Percentiles rank a stretch among this genome's conserved stretches.
Evolutionary conservation across 2,797 vertebrate species (phyloP).

Genomic region (Philypnodon macrostomus): DNA sequence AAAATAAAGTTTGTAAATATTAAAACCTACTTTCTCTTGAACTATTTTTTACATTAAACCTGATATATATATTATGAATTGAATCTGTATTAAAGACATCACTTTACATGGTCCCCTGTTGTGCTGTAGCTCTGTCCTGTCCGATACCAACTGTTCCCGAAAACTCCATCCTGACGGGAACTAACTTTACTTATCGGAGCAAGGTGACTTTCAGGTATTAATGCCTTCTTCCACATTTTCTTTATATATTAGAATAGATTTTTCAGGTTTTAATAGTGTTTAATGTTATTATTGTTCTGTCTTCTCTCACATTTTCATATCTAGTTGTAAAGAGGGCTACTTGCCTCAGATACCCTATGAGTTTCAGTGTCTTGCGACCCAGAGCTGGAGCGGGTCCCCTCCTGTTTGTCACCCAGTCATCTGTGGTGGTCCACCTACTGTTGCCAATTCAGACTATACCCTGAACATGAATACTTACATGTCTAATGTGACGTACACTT

Average conservation of each 20-base stretch:
- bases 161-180: slow-evolving; percentile 82
- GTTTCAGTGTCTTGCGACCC: slow-evolving; percentile 83
- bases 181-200: slow-evolving; percentile 88
- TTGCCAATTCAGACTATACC: slow-evolving; percentile 79
- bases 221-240: slow-evolving; percentile 39
- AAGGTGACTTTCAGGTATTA: slow-evolving; percentile 93
- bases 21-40: too few species aligned
- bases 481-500: slow-evolving; percentile 84
- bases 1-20: too few species aligned
- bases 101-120: slow-evolving; percentile 10
- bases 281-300: not conserved
- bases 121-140: slow-evolving; percentile 84
- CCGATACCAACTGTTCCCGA: slow-evolving; percentile 78
- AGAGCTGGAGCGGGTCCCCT: slow-evolving; percentile 82
- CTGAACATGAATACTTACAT: slow-evolving; percentile 81
- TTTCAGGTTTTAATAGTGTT: too few species aligned
- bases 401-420: slow-evolving; percentile 85
- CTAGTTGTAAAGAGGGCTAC: slow-evolving; percentile 87
- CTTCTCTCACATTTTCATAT: slow-evolving; percentile 7
- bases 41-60: too few species aligned
- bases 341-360: slow-evolving; percentile 81
- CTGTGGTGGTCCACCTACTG: slow-evolving; percentile 78
- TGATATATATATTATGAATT: too few species aligned
- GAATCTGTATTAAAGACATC: too few species aligned
- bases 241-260: not conserved